A percentile compares a stretch with the other conserved stretches of the same genome.
Conservation (phyloP, 2,797 vertebrate genomes). For the Mormyrus hasselquistii region DNA sequence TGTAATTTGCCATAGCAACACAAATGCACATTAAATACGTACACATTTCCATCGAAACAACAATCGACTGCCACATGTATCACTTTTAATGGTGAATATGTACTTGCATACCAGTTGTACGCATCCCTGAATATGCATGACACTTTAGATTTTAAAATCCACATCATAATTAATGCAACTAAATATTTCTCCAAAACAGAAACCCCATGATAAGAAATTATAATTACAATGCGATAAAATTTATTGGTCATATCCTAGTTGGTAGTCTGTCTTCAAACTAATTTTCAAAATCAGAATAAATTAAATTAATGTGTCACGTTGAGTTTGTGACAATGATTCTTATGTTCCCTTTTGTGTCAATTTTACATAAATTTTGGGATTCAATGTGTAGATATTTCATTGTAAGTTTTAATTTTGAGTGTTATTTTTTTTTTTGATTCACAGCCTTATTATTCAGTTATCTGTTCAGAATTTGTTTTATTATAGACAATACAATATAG, state of each 20-base stretch:
- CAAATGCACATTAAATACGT: neutral
- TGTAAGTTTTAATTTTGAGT: neutral
- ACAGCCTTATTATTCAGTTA: neutral
- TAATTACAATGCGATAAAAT: neutral
- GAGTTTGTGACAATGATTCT: neutral
- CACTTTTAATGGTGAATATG: neutral
- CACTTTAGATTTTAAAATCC: neutral
- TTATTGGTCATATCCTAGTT: neutral
- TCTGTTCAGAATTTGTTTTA: neutral
- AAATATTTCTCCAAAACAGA: neutral
- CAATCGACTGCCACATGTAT: neutral
- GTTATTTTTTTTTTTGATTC: neutral
- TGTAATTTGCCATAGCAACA: neutral
- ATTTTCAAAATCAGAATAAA: neutral
- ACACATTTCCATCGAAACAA: neutral
- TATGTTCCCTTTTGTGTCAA: neutral
- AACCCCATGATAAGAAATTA: neutral
- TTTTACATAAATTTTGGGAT: neutral
- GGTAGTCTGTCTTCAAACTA: neutral
- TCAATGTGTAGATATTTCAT: neutral
- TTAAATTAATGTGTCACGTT: neutral
- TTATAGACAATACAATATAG: neutral
- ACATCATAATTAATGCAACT: neutral
- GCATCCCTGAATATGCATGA: neutral
- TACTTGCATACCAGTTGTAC: neutral